Evolutionary conservation across 2,113 vertebrate species (phyloP).

Genomic region (Onychorhynchus coronatus): DNA sequence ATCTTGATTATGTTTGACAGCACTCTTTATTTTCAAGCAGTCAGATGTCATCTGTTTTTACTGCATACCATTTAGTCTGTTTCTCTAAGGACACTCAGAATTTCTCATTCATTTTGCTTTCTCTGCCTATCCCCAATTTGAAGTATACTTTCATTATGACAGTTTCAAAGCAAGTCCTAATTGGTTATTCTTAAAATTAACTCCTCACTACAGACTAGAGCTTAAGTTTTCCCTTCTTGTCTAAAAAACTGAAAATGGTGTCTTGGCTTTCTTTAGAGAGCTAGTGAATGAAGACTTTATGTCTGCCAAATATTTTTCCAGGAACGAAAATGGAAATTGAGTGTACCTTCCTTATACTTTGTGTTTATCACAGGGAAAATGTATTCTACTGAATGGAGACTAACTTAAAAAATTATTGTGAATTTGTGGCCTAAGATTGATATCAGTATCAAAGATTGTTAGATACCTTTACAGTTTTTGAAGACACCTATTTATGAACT

Average conservation of each 20-base stretch:
- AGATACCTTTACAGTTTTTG: background rate
- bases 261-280: background rate
- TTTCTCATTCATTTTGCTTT: background rate
- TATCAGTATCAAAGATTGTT: background rate
- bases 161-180: background rate
- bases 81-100: background rate
- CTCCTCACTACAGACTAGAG: background rate
- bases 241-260: background rate
- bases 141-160: background rate
- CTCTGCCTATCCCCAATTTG: background rate
- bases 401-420: background rate
- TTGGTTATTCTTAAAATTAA: background rate
- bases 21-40: background rate
- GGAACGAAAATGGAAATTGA: background rate
- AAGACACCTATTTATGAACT: background rate
- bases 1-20: background rate
- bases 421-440: background rate
- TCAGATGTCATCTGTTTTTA: background rate
- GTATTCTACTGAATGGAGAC: background rate
- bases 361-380: background rate
- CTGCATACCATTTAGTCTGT: background rate
- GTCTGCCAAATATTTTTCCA: background rate
- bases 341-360: background rate
- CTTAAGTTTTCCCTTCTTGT: background rate
- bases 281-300: background rate